Evolutionary conservation across 2,113 vertebrate genomes (phyloP).

Genomic region (Elephantulus edwardii): DNA sequence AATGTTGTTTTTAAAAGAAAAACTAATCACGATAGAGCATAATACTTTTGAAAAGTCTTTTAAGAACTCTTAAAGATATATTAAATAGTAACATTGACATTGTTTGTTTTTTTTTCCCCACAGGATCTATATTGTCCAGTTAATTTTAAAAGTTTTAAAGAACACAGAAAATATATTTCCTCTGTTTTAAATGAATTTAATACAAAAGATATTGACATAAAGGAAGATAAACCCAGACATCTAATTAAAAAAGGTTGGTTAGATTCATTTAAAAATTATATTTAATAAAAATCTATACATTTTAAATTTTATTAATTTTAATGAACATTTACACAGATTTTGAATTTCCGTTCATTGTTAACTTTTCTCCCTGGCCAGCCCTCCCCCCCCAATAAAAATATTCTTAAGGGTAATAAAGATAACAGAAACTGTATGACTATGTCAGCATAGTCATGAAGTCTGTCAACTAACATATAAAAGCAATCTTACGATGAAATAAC

Average conservation of each 20-base stretch:
- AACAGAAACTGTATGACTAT: neutral
- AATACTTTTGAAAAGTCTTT: neutral
- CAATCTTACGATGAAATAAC: neutral
- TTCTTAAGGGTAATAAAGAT: neutral
- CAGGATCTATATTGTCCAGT: constrained; percentile 54
- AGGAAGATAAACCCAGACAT: constrained; percentile 21
- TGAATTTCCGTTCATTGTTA: too few species aligned
- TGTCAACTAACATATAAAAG: neutral
- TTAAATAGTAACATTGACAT: constrained; percentile 14
- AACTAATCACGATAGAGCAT: neutral
- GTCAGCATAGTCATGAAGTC: neutral
- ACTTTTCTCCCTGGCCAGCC: too few species aligned
- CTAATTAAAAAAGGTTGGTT: constrained; percentile 69
- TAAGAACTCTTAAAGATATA: neutral
- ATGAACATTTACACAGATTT: too few species aligned
- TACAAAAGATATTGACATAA: constrained; percentile 39
- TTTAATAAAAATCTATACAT: neutral
- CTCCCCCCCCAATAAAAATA: too few species aligned
- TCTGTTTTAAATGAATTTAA: constrained; percentile 31
- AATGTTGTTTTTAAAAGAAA: constrained; percentile 34
- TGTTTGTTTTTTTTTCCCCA: constrained; percentile 65
- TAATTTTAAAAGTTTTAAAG: constrained; percentile 37
- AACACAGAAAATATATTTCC: constrained; percentile 45
- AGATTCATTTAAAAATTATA: neutral
- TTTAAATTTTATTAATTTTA: too few species aligned